These are phyloP conservation scores for Falco biarmicus DNA, from an alignment of 2,797 vertebrate genomes.

Conservation along the genomic window DNA sequence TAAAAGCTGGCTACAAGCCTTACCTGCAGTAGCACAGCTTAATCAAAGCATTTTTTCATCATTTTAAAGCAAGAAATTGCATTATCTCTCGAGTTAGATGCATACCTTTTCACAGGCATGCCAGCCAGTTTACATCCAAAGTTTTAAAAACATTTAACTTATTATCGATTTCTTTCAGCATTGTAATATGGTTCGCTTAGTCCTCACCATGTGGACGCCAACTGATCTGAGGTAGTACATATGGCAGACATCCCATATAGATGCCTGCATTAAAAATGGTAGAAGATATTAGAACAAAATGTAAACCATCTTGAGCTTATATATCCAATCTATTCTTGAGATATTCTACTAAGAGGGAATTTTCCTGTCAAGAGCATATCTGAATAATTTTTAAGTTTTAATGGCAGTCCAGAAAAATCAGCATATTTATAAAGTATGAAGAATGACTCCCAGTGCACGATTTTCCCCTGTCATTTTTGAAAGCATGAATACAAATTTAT, in stretches of 20 bases:
- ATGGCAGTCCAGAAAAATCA: background rate
- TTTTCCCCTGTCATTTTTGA: background rate
- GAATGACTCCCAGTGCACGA: background rate
- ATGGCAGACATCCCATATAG: slow-evolving; percentile 42
- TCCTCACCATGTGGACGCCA: slow-evolving; percentile 47
- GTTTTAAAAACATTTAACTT: background rate
- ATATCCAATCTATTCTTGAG: background rate
- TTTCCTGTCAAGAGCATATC: background rate
- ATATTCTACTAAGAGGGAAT: background rate
- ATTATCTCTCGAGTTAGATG: background rate
- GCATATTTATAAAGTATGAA: background rate
- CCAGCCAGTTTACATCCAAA: background rate
- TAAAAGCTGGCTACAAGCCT: background rate
- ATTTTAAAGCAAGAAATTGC: background rate
- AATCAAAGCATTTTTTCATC: background rate
- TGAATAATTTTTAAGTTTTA: background rate
- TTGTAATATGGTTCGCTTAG: background rate
- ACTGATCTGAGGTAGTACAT: slow-evolving; percentile 49
- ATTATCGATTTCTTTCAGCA: background rate
- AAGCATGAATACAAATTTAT: background rate
- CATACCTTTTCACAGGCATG: background rate
- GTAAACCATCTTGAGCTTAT: slow-evolving; percentile 57
- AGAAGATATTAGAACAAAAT: slow-evolving; percentile 49
- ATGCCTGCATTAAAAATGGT: slow-evolving; percentile 33
- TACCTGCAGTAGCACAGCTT: background rate